phyloP scores from a whole-genome alignment of 2,888 invertebrate genomes.

The Xestobium rufovillosum region DNA sequence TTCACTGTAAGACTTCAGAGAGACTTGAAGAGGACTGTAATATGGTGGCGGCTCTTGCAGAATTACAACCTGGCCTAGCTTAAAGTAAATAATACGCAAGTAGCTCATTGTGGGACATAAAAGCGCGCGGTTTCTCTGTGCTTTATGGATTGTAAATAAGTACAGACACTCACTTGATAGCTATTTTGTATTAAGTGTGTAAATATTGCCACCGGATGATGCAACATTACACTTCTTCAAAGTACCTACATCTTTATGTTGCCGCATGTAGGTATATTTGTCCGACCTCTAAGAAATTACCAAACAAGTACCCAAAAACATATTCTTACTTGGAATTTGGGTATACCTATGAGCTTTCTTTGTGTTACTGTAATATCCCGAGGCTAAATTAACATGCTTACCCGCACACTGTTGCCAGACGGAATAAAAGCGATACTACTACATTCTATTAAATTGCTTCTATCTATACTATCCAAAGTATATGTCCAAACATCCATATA shows the following conservation, averaged over 20 bases:
- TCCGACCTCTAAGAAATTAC: no score
- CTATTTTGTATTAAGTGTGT: conserved; percentile 1
- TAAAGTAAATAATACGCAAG: conserved; percentile 2
- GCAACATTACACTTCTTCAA: conserved; percentile 1
- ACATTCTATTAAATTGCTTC: no score
- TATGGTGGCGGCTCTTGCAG: neutral
- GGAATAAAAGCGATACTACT: no score
- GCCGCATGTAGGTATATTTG: no score
- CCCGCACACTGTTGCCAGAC: conserved; percentile 17
- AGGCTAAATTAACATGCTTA: conserved; percentile 19
- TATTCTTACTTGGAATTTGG: conserved; percentile 18
- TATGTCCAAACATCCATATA: no score
- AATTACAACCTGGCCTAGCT: neutral
- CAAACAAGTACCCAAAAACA: no score
- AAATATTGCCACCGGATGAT: conserved; percentile 2
- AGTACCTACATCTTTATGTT: no score
- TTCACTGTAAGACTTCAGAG: conserved; percentile 23
- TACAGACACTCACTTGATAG: conserved; percentile 2
- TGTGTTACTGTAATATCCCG: conserved; percentile 16
- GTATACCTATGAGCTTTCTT: conserved; percentile 17
- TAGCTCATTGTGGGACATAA: conserved; percentile 2
- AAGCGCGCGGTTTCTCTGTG: conserved; percentile 17
- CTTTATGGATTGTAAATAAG: conserved; percentile 25
- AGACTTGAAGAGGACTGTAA: conserved; percentile 12
- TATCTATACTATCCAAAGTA: no score